Conservation (phyloP, 2,888 invertebrate species). For the Meteorus colon region DNA sequence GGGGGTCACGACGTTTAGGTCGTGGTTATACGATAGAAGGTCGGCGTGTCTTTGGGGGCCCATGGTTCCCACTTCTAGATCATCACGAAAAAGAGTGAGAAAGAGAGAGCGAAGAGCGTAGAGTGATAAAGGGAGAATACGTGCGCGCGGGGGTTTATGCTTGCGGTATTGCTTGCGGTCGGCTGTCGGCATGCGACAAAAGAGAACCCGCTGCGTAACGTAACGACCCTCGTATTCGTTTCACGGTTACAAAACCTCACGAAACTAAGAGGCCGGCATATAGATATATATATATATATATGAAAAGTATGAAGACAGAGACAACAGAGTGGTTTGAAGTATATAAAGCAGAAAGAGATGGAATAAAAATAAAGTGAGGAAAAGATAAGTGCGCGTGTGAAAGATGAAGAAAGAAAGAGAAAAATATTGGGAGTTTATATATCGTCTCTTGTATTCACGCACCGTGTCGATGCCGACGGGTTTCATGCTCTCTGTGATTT, state of each 20-base stretch:
- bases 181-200: conserved; percentile 71
- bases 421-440: conserved; percentile 22
- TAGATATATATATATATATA: not conserved
- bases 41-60: conserved; percentile 19
- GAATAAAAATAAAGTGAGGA: conserved; percentile 33
- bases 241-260: conserved; percentile 66
- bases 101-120: conserved; percentile 4
- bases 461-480: conserved; percentile 21
- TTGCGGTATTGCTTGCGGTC: conserved; percentile 61
- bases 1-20: conserved; percentile 21
- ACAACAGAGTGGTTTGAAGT: too few relatives aligned
- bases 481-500: conserved; percentile 16
- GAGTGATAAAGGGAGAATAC: too few relatives aligned
- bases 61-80: not conserved
- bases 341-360: conserved; percentile 20
- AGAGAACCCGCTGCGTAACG: conserved; percentile 70
- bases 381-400: conserved; percentile 2
- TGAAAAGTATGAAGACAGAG: conserved; percentile 13
- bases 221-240: conserved; percentile 72
- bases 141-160: conserved; percentile 17
- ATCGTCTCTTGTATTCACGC: conserved; percentile 21
- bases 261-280: conserved; percentile 46
- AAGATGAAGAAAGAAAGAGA: conserved; percentile 7
- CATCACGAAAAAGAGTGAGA: not conserved
- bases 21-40: conserved; percentile 20